Conservation (phyloP, 2,888 invertebrate genomes). For the Thysanoteuthis rhombus region DNA sequence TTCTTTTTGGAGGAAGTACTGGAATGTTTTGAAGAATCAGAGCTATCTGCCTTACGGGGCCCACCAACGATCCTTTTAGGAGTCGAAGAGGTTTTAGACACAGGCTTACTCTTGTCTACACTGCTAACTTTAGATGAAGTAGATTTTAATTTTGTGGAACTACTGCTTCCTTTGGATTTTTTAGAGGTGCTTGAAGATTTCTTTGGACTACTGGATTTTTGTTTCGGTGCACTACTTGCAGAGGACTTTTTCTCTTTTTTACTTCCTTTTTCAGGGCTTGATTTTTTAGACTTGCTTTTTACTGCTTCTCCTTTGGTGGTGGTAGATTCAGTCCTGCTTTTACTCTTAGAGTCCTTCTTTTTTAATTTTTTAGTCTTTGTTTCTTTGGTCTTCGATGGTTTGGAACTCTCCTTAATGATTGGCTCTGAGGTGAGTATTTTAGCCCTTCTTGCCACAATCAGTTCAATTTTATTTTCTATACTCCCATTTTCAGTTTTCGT, state of each 20-base stretch:
- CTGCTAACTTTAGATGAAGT: not conserved
- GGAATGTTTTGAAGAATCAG: constrained; percentile 25
- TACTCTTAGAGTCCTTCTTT: constrained; percentile 22
- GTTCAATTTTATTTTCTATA: not conserved
- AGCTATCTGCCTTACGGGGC: not conserved
- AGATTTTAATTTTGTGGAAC: constrained; percentile 18
- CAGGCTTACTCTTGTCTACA: not conserved
- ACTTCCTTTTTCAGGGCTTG: constrained; percentile 12
- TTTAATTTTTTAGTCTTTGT: constrained; percentile 12
- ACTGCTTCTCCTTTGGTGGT: not conserved
- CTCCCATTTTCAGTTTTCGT: constrained; percentile 19
- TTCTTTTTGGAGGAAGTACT: not conserved
- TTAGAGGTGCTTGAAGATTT: not conserved
- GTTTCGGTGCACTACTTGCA: not conserved
- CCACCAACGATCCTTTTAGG: not conserved
- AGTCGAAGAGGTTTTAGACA: not conserved
- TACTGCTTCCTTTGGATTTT: constrained; percentile 14
- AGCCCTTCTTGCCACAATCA: not conserved
- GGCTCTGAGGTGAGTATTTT: not conserved
- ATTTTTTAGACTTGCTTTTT: not conserved
- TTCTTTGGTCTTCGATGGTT: not conserved
- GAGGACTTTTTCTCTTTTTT: constrained; percentile 23
- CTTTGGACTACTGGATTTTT: not conserved
- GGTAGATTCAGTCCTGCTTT: not conserved
- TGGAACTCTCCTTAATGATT: not conserved